phyloP scores from a whole-genome alignment of 2,888 invertebrate species.

The Bombylius major region DNA sequence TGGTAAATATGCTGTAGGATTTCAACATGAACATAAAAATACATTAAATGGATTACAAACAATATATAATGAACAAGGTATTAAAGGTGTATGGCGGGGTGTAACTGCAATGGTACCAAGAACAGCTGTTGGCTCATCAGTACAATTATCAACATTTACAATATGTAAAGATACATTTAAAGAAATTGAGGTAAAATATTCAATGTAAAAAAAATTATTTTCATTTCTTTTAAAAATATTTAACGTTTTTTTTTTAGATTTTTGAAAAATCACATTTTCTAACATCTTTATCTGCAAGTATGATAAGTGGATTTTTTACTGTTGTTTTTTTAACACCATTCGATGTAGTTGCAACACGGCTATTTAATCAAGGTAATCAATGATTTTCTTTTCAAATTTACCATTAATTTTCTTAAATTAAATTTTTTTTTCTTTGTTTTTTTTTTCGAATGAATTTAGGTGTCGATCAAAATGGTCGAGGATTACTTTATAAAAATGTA shows the following conservation, averaged over 20 bases:
- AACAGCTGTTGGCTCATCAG: slow-evolving; percentile 67
- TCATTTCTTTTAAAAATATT: not conserved
- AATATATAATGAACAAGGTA: slow-evolving; percentile 42
- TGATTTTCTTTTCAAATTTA: slow-evolving; percentile 6
- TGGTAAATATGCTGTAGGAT: slow-evolving; percentile 67
- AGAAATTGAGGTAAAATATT: slow-evolving; percentile 19
- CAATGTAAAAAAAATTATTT: not conserved
- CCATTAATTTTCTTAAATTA: slow-evolving; percentile 13
- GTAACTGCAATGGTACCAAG: slow-evolving; percentile 59
- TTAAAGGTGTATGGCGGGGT: slow-evolving; percentile 65
- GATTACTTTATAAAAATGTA: slow-evolving; percentile 56
- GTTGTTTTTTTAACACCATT: slow-evolving; percentile 72
- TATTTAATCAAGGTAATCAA: slow-evolving; percentile 70
- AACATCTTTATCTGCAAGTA: slow-evolving; percentile 53
- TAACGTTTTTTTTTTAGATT: slow-evolving; percentile 10
- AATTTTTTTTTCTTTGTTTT: slow-evolving; percentile 8
- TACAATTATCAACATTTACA: slow-evolving; percentile 71
- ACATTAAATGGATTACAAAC: slow-evolving; percentile 39
- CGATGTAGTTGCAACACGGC: slow-evolving; percentile 72
- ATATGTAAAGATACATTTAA: slow-evolving; percentile 42
- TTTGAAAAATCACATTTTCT: slow-evolving; percentile 39
- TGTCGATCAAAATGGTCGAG: slow-evolving; percentile 45
- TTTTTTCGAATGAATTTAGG: slow-evolving; percentile 36
- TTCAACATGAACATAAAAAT: slow-evolving; percentile 62
- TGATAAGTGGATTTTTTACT: slow-evolving; percentile 63